Evolutionary conservation across 2,888 invertebrate genomes (phyloP), one percentile per base, ranked within the genome.

Genomic region (Parasteatoda lunata): DNA sequence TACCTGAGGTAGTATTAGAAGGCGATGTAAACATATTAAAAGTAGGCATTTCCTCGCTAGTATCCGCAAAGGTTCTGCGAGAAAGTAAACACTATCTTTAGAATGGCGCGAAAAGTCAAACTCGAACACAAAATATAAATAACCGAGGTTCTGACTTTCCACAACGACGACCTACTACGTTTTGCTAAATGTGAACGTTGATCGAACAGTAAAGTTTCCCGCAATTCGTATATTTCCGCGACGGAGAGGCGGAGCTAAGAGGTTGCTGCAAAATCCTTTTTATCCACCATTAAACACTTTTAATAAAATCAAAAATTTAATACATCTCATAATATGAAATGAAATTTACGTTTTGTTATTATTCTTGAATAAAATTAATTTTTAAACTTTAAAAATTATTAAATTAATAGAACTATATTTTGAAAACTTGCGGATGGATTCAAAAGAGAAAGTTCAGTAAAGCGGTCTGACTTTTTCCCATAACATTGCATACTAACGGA

Each of bases 21-120:
- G 78, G 68, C n/a, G 78, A 13, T 30, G 84, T 72, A 49, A 89
- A 89, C 72, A 89, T 87, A 71, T 69, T 89, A 72, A 89, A 88
- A 75, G 75, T 64, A 13, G 85, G 83, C 64, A 89, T 80, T 76
- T 89, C 77, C 89, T 77, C 47, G 89, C 73, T 77, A 89, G 76
- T 88, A 88, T 89, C 71, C 52, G 70, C 68, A 77, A 64, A 68
- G 54, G 73, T 48, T 45, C 70, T 49, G 84, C 48, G 11, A 72
- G n/a, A 78, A 79, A 73, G 81, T 70, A 76, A 81, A 82, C 81
- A 87, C 86, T 30, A 51, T 78, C 77, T 64, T 51, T 51, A 52
- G 72, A 15, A 51, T 51, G 54, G 70, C 64, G 85, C 71, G 65
- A 66, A 86, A 77, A 78, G 76, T 65, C 64, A 70, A 70, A 65